Evolutionary conservation across 2,888 invertebrate genomes (phyloP), one percentile per base, ranked within the genome.

Genomic region (Odontocerum albicorne): DNA sequence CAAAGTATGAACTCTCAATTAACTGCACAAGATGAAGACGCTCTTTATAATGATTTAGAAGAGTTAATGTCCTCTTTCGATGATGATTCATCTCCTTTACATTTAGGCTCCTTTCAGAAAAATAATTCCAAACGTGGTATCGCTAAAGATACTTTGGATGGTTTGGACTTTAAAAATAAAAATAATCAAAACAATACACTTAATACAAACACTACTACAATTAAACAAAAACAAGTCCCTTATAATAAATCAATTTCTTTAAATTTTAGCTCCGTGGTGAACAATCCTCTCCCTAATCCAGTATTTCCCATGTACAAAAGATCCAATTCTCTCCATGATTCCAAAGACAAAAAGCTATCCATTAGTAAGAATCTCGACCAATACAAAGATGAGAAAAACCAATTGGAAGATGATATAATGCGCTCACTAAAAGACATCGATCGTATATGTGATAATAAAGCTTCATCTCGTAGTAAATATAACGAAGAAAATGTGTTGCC

Each of bases 41-140:
- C 79, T 63, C 71, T 83, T 20, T 82, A 82, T 63, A 82, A 81
- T 67, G 83, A 84, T 66, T 83, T 86, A 60, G 86, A 86, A 66
- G 86, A 86, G 69, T 80, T 86, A 65, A 82, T 85, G 72, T 82
- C 82, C 63, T 81, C 84, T 60, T 85, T 86, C 66, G 85, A 85
- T 63, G 85, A 86, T 63, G 82, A 85, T 66, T 75, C 50, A 7
- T 42, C 61, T 17, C 35, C 43, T 4, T 35, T 50, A 7, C 42
- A 42, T 27, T 43, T 70, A 61, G 72, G 46, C 44, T 49, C 55
- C 13, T 55, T 43, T 32, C 32, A 33, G 8, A 52, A 53, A 40
- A 50, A 31, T 31, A 55, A 36, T 31, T 35, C 50, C 16, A 51
- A 42, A 22, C 16, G 22, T 7, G 47, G 39, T 13, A 15, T 27